These are phyloP conservation scores for Serinus canaria DNA, from an alignment of 2,113 vertebrate species.

Conservation along the genomic window DNA sequence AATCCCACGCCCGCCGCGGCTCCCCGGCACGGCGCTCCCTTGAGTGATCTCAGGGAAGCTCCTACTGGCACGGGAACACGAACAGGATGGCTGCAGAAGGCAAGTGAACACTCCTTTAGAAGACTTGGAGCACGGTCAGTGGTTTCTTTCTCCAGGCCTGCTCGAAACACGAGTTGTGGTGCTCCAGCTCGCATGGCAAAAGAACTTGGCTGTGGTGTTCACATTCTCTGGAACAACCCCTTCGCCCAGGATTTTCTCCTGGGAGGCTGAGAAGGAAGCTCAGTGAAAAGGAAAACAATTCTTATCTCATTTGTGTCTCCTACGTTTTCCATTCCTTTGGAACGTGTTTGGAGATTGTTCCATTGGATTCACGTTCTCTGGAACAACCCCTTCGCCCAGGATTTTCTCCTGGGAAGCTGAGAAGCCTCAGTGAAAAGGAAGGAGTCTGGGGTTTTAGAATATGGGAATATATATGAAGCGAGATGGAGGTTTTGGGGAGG, in stretches of 20 bases:
- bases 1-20: conserved; percentile 51
- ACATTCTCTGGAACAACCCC: no score
- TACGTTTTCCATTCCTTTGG: no score
- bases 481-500: not conserved
- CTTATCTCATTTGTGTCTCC: no score
- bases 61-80: not conserved
- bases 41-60: conserved; percentile 53
- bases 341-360: no score
- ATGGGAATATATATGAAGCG: not conserved
- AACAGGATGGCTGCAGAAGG: not conserved
- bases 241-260: no score
- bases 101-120: not conserved
- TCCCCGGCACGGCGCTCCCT: not conserved
- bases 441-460: not conserved
- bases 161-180: not conserved
- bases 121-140: not conserved
- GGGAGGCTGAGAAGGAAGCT: no score
- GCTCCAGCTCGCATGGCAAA: not conserved
- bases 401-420: no score
- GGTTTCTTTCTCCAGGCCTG: not conserved
- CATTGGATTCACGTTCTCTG: no score
- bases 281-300: no score
- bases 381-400: no score
- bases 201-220: no score
- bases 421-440: no score